These are phyloP conservation scores for Myodes glareolus DNA, from an alignment of 2,113 vertebrate genomes.

Conservation along the genomic window DNA sequence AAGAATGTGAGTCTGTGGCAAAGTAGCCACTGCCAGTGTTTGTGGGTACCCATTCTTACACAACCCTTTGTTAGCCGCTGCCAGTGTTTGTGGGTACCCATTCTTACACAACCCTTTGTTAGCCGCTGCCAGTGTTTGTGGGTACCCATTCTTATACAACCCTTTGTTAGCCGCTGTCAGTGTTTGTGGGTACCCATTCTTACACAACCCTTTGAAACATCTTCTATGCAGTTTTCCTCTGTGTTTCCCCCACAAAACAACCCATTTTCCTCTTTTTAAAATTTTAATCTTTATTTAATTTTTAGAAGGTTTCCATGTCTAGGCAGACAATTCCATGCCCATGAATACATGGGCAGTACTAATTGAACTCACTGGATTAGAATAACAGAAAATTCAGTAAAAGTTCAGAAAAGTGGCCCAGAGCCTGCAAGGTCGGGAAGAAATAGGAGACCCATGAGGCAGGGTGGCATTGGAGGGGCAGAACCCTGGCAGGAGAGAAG, in stretches of 20 bases:
- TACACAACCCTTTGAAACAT: conserved; percentile 60
- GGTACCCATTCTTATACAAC: conserved; percentile 53
- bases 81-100: conserved; percentile 35
- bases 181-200: conserved; percentile 51
- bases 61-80: conserved; percentile 24
- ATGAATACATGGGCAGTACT: too few relatives aligned
- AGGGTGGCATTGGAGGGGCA: rapidly evolving
- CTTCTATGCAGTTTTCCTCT: conserved; percentile 57
- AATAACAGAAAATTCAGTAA: not conserved
- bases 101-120: conserved; percentile 56
- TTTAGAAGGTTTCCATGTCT: not conserved
- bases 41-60: conserved; percentile 51
- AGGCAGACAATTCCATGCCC: too few relatives aligned
- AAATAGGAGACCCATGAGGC: not conserved
- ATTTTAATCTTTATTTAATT: not conserved
- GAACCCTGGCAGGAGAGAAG: too few relatives aligned
- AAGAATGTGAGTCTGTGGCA: conserved; percentile 59
- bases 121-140: not conserved
- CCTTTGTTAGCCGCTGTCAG: conserved; percentile 55
- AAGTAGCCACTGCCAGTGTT: conserved; percentile 61
- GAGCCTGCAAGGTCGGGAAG: not conserved
- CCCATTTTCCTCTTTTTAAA: conserved; percentile 60
- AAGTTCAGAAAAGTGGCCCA: not conserved
- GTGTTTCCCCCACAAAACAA: conserved; percentile 54
- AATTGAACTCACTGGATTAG: not conserved